Evolutionary conservation across 2,113 vertebrate genomes (phyloP).

Genomic region (Poicephalus gulielmi): DNA sequence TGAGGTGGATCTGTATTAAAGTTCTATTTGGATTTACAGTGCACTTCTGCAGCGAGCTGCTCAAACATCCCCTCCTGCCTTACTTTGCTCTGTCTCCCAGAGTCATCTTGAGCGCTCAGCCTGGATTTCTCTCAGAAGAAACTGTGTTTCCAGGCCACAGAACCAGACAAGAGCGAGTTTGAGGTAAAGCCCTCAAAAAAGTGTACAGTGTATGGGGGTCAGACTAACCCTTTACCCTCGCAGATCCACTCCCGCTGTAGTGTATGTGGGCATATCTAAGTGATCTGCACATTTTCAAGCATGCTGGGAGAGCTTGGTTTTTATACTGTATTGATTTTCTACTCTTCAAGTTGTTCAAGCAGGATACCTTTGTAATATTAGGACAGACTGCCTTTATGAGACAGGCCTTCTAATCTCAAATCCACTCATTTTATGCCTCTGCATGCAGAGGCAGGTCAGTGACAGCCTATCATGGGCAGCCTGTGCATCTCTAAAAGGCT

Average conservation of each 20-base stretch:
- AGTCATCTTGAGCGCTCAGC: not conserved
- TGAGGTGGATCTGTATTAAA: not conserved
- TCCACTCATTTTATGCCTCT: not conserved
- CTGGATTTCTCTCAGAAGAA: not conserved
- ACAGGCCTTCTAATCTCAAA: not conserved
- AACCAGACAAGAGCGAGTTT: not conserved
- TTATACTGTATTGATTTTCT: not conserved
- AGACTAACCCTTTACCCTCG: not conserved
- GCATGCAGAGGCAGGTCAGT: not conserved
- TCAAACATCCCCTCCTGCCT: not conserved
- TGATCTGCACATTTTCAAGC: not conserved
- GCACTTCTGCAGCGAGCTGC: not conserved
- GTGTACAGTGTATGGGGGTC: fast-evolving
- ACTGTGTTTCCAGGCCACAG: not conserved
- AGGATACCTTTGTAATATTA: not conserved
- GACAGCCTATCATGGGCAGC: not conserved
- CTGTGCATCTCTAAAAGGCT: not conserved
- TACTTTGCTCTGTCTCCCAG: not conserved
- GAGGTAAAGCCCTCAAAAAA: not conserved
- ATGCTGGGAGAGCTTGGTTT: not conserved
- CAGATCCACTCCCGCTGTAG: not conserved
- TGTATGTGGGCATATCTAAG: not conserved
- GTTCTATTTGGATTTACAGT: not conserved
- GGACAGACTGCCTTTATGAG: not conserved
- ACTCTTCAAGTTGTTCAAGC: not conserved